Conservation (phyloP, 2,113 vertebrate genomes). For the Brevimyrus niger region DNA sequence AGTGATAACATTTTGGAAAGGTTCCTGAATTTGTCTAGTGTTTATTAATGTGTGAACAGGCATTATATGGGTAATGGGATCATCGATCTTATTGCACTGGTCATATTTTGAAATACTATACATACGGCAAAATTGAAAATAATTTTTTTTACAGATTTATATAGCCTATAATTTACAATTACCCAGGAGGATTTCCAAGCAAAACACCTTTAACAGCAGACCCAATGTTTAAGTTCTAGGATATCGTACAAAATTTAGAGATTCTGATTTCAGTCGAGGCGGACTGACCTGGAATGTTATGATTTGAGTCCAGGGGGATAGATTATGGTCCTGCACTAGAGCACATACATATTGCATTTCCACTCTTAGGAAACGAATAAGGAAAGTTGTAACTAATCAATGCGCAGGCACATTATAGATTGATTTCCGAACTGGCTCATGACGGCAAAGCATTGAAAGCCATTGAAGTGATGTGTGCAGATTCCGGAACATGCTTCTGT, state of each 20-base stretch:
- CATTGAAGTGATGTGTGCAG: neutral
- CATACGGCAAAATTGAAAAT: neutral
- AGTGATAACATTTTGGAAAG: neutral
- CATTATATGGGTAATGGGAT: neutral
- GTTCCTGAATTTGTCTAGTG: neutral
- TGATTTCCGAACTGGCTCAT: neutral
- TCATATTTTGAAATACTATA: neutral
- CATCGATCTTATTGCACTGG: neutral
- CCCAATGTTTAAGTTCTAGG: neutral
- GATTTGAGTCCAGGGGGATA: neutral
- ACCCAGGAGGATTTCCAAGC: neutral
- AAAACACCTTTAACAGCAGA: neutral
- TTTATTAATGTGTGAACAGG: neutral
- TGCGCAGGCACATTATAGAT: neutral
- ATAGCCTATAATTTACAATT: neutral
- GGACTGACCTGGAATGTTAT: neutral
- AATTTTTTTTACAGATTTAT: neutral
- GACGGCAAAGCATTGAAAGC: neutral
- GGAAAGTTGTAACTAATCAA: neutral
- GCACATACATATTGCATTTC: neutral
- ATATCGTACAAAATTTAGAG: neutral
- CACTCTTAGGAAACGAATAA: neutral
- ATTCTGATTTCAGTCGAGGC: neutral
- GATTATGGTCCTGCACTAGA: neutral
- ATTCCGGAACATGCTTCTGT: slow-evolving; percentile 29